Evolutionary conservation across 1,140 invertebrate genomes (phyloP), one percentile per base, ranked within the genome.

Genomic region (Drosophila pruinosa): DNA sequence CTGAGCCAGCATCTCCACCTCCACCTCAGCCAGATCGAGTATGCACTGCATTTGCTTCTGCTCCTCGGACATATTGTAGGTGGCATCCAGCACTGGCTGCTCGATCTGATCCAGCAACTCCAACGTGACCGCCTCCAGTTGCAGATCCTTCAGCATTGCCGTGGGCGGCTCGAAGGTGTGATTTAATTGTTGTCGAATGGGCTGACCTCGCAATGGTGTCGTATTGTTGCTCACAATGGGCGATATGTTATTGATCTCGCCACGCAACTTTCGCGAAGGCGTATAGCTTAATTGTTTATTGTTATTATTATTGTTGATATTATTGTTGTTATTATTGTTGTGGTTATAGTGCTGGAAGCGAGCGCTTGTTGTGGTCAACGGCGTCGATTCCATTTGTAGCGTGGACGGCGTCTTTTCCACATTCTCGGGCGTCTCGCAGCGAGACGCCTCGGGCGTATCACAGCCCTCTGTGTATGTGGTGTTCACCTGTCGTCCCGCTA

Each of bases 401-500:
- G 69, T 4, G 0, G 72, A 57, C 39, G 77, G 21, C 15, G 69
- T 65, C 5, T 71, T 75, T 3, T 85, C 75, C 5, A 82, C 24
- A 65, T 83, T 89, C 24, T 90, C 89, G 0, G 89, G 89, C 0
- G 89, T 90, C 53, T 90, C 89, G 43, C 89, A 90, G 5, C 82
- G 82, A 0, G 26, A 54, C 24, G 61, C 53, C 38, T 90, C 89
- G 0, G 89, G 89, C 4, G 89, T 90, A 21, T 76, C 73, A 75
- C 78, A 90, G 10, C 56, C 59, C 24, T 88, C 82, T 0, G 82
- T 82, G 10, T 68, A 89, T 3, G 89, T 90, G 12, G 78, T 74
- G 56, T 90, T 90, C 54, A 69, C 68, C 58, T 86, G 71, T 3
- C 75, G 61, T 4, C 45, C 59, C 5, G 68, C 48, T 8, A 78